phyloP scores from a whole-genome alignment of 1,140 invertebrate genomes.

The Centruroides sculpturatus region DNA sequence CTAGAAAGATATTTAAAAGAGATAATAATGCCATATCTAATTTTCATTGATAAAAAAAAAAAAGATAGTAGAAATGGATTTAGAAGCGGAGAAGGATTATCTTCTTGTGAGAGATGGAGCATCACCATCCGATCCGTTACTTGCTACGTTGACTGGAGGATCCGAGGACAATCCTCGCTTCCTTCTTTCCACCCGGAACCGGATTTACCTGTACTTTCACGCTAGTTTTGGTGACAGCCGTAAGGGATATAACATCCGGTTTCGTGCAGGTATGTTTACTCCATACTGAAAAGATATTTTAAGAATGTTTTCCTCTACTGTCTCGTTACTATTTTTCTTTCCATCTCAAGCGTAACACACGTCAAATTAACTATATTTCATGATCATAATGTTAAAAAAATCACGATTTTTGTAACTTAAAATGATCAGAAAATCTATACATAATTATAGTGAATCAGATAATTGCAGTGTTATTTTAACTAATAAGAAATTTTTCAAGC shows the following conservation, averaged over 20 bases:
- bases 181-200: conserved; percentile 76
- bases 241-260: conserved; percentile 80
- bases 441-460: too few relatives aligned
- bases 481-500: too few relatives aligned
- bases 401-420: too few relatives aligned
- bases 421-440: too few relatives aligned
- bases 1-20: background rate
- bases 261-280: conserved; percentile 50
- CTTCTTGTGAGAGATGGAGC: conserved; percentile 79
- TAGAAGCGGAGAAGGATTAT: conserved; percentile 70
- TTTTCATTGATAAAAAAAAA: conserved; percentile 1
- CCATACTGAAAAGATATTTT: background rate
- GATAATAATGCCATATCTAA: background rate
- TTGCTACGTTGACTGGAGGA: conserved; percentile 62
- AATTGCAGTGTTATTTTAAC: too few relatives aligned
- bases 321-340: background rate
- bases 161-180: conserved; percentile 54
- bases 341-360: background rate
- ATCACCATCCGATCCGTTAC: conserved; percentile 61
- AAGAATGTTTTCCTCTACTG: background rate
- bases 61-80: conserved; percentile 69
- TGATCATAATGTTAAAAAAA: too few relatives aligned
- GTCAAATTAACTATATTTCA: background rate
- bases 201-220: conserved; percentile 81
- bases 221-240: conserved; percentile 66